phyloP scores from a whole-genome alignment of 1,140 invertebrate species.

The Dendrolimus kikuchii region DNA sequence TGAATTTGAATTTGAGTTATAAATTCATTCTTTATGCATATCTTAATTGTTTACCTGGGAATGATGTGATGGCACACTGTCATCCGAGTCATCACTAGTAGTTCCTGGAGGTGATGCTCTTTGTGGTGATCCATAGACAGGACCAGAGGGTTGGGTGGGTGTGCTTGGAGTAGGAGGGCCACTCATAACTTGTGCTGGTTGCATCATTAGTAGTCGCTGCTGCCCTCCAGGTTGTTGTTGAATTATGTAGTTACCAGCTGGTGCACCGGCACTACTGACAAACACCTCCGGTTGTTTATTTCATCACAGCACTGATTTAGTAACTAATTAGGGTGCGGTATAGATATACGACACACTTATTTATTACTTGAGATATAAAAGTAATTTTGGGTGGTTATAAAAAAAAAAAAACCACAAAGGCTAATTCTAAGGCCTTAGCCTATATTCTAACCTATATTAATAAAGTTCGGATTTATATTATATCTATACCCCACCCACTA shows the following conservation, averaged over 20 bases:
- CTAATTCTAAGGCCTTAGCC: too few species aligned
- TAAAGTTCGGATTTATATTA: too few species aligned
- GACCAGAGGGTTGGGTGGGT: constrained; percentile 67
- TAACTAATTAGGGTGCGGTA: neutral
- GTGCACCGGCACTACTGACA: constrained; percentile 52
- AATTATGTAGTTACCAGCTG: constrained; percentile 68
- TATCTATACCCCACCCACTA: too few species aligned
- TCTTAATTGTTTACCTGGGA: constrained; percentile 39
- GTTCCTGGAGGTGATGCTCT: constrained; percentile 75
- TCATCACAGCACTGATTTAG: too few species aligned
- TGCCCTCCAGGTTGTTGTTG: constrained; percentile 77
- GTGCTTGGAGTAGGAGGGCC: constrained; percentile 72
- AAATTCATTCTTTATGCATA: too few species aligned
- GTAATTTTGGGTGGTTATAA: too few species aligned
- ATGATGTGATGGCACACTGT: constrained; percentile 81
- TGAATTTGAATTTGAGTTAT: too few species aligned
- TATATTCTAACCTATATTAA: too few species aligned
- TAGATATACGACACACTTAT: neutral
- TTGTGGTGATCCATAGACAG: constrained; percentile 72
- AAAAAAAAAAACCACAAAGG: too few species aligned
- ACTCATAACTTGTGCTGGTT: constrained; percentile 75
- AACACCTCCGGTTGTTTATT: neutral
- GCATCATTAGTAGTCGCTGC: constrained; percentile 74
- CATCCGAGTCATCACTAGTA: constrained; percentile 91
- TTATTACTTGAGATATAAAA: too few species aligned